Base-by-base conservation (phyloP, 1,140 invertebrate genomes). In the Drosophila chauvacae region DNA sequence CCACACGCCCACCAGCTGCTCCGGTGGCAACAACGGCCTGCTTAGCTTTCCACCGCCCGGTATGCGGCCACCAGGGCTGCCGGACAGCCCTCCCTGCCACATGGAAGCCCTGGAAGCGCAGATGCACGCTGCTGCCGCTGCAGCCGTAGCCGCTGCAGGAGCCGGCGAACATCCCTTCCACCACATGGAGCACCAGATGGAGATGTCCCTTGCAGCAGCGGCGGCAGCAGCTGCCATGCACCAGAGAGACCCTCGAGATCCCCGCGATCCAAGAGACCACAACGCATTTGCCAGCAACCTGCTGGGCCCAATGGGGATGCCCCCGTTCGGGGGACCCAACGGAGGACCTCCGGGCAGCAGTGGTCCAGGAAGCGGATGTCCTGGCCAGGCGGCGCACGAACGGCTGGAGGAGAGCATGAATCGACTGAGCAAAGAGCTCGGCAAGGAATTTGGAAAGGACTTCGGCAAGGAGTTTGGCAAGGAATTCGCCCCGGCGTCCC, bases 361-460 rank as follows among this genome's bases (percentile, higher is more conserved):
- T 37, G 71, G 60, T 5, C 68, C 70, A 14, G 71, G 61, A 51
- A 30, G 41, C 42, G 83, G 83, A 11, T 70, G 82, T 53, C 39
- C 73, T 13, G 82, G 82, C 1, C 93, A 75, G 77, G 93, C 61
- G 92, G 94, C 72, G 93, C 95, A 93, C 93, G 94, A 88, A 93
- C 93, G 86, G 81, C 93, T 92, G 82, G 91, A 92, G 56, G 91
- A 95, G 66, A 92, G 92, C 75, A 90, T 93, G 85, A 88, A 93
- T 53, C 93, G 91, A 23, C 66, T 94, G 69, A 94, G 93, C 71
- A 93, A 93, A 66, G 83, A 87, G 35, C 81, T 87, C 4, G 77
- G 84, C 45, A 87, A 87, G 41, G 84, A 87, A 26, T 86, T 86
- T 7, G 83, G 79, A 26, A 85, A 85, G n/a, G 81, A 85, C 13